Conservation (phyloP, 2,888 invertebrate species). For the Megamerina dolium region DNA sequence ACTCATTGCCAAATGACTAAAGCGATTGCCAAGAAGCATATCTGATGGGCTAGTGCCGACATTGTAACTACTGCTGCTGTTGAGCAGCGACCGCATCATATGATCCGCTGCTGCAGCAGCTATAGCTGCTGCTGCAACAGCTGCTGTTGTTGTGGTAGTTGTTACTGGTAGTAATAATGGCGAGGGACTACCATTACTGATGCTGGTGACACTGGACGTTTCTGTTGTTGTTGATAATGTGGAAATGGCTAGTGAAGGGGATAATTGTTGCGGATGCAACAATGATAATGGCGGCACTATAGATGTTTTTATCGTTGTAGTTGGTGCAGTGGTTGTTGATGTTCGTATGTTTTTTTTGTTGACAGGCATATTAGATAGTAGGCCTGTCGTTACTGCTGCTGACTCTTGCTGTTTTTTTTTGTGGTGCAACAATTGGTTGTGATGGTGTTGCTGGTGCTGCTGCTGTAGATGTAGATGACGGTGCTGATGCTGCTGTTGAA, state of each 20-base stretch:
- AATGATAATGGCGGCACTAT: no score
- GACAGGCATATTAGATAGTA: no score
- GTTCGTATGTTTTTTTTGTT: no score
- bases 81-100: slow-evolving; percentile 28
- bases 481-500: slow-evolving; percentile 9
- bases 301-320: no score
- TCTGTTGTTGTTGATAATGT: neutral
- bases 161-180: neutral
- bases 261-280: neutral
- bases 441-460: slow-evolving; percentile 1
- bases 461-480: slow-evolving; percentile 6
- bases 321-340: no score
- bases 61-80: slow-evolving; percentile 29
- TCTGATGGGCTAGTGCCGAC: no score
- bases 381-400: no score
- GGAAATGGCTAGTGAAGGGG: neutral
- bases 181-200: no score
- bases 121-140: slow-evolving; percentile 20
- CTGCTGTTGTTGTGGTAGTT: slow-evolving; percentile 4
- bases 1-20: slow-evolving; percentile 41
- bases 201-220: no score
- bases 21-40: slow-evolving; percentile 38
- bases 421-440: no score
- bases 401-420: no score
- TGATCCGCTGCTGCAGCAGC: slow-evolving; percentile 30